Conservation (phyloP, 35 echinoderm and acorn worm genomes). For the Acanthaster planci region DNA sequence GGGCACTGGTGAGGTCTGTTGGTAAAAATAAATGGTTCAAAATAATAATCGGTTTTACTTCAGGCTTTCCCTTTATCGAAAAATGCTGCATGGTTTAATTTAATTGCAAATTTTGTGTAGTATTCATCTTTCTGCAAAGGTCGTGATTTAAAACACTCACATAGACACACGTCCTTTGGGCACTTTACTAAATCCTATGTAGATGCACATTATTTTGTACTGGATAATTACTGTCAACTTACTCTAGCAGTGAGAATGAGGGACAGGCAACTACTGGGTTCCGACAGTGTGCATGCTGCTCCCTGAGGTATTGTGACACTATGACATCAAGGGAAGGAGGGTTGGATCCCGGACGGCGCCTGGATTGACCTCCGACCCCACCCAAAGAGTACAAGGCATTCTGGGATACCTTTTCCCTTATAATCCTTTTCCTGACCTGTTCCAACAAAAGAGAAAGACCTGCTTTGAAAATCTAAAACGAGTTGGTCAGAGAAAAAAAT, state of each 20-base stretch:
- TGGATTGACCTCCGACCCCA: conserved; percentile 21
- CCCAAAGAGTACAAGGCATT: conserved; percentile 27
- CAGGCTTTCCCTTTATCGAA: no score
- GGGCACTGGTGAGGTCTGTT: conserved; percentile 93
- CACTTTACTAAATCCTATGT: no score
- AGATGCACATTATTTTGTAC: no score
- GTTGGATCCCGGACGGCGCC: conserved; percentile 13
- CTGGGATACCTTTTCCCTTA: conserved; percentile 71
- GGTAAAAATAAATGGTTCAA: background rate
- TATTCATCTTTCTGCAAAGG: no score
- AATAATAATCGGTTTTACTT: no score
- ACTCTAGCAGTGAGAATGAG: conserved; percentile 90
- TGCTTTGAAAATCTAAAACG: no score
- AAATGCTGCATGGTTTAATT: no score
- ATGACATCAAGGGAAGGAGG: conserved; percentile 81
- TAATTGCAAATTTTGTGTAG: no score
- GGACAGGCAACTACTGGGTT: conserved; percentile 94
- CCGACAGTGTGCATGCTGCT: conserved; percentile 93
- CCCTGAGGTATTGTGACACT: conserved; percentile 83
- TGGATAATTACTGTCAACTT: conserved; percentile 29
- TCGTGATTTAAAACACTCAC: no score
- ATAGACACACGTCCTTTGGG: no score
- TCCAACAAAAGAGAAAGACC: no score
- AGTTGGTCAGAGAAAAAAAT: no score
- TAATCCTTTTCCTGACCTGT: conserved; percentile 52